These are phyloP conservation scores for Ochlodes sylvanus DNA, from an alignment of 2,888 invertebrate species.

Conservation along the genomic window DNA sequence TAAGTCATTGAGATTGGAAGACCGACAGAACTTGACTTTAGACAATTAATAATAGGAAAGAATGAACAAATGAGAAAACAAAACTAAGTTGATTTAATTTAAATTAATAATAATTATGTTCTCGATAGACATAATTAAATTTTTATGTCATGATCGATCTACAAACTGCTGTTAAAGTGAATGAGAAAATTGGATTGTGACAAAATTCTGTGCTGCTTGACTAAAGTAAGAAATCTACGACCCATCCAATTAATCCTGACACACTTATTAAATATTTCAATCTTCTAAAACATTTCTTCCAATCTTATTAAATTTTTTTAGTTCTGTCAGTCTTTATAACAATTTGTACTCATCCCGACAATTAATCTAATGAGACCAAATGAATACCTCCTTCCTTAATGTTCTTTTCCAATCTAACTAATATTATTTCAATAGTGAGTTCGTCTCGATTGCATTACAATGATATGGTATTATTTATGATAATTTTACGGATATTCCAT, in stretches of 20 bases:
- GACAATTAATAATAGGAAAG: not conserved
- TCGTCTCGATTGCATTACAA: not conserved
- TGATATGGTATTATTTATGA: slow-evolving; percentile 21
- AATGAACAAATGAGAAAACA: not conserved
- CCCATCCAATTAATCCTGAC: no score
- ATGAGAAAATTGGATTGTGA: no score
- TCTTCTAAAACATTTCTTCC: no score
- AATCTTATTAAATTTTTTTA: slow-evolving; percentile 17
- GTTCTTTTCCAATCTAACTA: not conserved
- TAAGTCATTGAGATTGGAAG: not conserved
- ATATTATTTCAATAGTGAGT: not conserved
- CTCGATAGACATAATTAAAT: no score
- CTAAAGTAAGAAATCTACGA: no score
- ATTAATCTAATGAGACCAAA: slow-evolving; percentile 11
- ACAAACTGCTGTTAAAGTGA: no score
- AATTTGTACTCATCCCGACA: slow-evolving; percentile 9
- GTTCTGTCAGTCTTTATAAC: slow-evolving; percentile 32
- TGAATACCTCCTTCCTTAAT: not conserved
- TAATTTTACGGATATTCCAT: slow-evolving; percentile 20
- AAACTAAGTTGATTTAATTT: no score
- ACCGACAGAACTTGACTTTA: slow-evolving; percentile 23
- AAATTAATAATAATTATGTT: no score
- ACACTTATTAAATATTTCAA: no score
- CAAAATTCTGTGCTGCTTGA: no score
- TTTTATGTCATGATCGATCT: no score